phyloP scores from a whole-genome alignment of 2,888 invertebrate species.

The Diloba caeruleocephala region DNA sequence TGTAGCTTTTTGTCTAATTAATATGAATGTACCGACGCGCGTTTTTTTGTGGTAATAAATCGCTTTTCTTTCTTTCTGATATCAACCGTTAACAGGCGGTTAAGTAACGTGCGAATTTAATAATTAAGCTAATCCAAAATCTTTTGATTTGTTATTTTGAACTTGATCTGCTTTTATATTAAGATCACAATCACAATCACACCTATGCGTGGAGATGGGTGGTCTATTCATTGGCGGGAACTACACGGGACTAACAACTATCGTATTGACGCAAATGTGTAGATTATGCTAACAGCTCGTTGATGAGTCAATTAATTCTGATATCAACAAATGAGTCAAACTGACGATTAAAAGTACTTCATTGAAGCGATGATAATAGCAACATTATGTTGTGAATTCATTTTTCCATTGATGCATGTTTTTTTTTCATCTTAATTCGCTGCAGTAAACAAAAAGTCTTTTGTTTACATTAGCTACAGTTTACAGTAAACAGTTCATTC shows the following conservation, averaged over 20 bases:
- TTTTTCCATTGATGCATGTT: constrained; percentile 9
- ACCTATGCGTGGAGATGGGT: too few species aligned
- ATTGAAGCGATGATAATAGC: constrained; percentile 2
- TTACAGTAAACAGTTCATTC: constrained; percentile 10
- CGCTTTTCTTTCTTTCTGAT: too few species aligned
- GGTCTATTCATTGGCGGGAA: too few species aligned
- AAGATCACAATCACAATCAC: too few species aligned
- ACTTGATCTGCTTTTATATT: too few species aligned
- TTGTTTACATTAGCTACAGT: constrained; percentile 20
- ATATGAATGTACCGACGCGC: too few species aligned
- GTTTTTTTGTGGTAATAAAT: too few species aligned
- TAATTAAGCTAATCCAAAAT: too few species aligned
- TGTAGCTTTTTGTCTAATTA: too few species aligned
- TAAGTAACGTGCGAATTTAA: too few species aligned
- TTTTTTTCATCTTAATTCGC: constrained; percentile 5
- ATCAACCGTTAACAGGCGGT: too few species aligned
- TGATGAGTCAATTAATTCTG: constrained; percentile 13
- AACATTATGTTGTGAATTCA: constrained; percentile 4
- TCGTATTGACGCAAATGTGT: constrained; percentile 17
- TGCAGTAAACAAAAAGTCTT: constrained; percentile 1
- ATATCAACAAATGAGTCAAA: constrained; percentile 30
- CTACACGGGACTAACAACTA: constrained; percentile 27
- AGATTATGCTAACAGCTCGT: constrained; percentile 16
- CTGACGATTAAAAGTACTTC: constrained; percentile 7
- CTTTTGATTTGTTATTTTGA: too few species aligned